Percentiles rank a stretch among this genome's conserved stretches.
Conservation (phyloP, 2,888 invertebrate genomes). For the Oscheius sp. region DNA sequence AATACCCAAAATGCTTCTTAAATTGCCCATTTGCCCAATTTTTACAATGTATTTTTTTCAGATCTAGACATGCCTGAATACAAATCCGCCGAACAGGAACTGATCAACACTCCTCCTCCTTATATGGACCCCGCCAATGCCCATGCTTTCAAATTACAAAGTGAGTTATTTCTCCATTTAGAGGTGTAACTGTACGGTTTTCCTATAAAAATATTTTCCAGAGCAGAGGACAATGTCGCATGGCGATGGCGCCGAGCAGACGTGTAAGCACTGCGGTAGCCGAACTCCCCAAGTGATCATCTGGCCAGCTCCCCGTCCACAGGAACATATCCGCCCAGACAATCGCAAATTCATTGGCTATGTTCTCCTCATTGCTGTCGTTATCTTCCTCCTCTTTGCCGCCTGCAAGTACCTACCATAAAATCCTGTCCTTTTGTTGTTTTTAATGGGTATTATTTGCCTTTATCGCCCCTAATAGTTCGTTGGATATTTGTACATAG, state of each 20-base stretch:
- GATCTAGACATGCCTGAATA: conserved; percentile 35
- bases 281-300: conserved; percentile 37
- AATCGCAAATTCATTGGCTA: conserved; percentile 58
- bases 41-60: background rate
- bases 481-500: too few species aligned
- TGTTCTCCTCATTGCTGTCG: conserved; percentile 56
- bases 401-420: conserved; percentile 60
- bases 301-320: conserved; percentile 60
- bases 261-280: conserved; percentile 25
- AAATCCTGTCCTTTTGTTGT: conserved; percentile 10
- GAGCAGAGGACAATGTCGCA: conserved; percentile 14
- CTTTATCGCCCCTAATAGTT: too few species aligned
- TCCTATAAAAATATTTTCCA: background rate
- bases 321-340: conserved; percentile 57
- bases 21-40: too few species aligned
- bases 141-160: conserved; percentile 43
- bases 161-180: conserved; percentile 5
- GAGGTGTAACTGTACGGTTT: background rate
- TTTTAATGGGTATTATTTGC: background rate
- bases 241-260: background rate
- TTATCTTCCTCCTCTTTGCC: conserved; percentile 59
- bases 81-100: conserved; percentile 16
- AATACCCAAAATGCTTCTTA: too few species aligned
- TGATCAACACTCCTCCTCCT: conserved; percentile 51
- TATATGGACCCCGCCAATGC: conserved; percentile 57